phyloP scores from a whole-genome alignment of 2,797 vertebrate genomes.

The Peromyscus attwateri region DNA sequence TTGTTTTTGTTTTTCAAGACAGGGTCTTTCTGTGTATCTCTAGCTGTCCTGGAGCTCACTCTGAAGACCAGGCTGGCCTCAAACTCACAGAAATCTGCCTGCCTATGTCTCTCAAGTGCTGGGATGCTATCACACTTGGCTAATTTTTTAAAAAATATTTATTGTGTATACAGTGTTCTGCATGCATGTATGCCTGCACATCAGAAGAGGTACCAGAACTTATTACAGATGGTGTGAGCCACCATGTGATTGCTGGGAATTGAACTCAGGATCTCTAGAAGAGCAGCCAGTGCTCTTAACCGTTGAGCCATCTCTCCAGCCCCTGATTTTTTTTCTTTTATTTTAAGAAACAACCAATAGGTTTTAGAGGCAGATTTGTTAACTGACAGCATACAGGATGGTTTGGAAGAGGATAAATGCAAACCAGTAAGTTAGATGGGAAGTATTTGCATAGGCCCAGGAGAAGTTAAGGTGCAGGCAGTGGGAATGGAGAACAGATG shows the following conservation, averaged over 20 bases:
- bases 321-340: neutral
- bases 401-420: neutral
- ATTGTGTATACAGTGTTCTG: too few species aligned
- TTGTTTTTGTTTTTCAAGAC: neutral
- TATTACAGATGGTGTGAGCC: too few species aligned
- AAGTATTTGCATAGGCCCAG: neutral
- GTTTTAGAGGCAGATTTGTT: neutral
- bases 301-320: too few species aligned
- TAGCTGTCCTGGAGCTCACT: neutral
- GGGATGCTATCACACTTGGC: neutral
- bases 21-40: neutral
- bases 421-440: neutral
- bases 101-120: neutral
- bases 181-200: too few species aligned
- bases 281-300: too few species aligned
- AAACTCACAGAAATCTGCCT: neutral
- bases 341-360: neutral
- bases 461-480: neutral
- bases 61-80: neutral
- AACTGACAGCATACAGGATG: neutral
- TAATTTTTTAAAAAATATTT: neutral
- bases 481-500: neutral
- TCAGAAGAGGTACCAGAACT: too few species aligned
- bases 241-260: too few species aligned
- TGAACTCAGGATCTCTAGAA: too few species aligned